These are phyloP conservation scores for Malurus alboscapulatus DNA, from an alignment of 2,113 vertebrate genomes.

Conservation along the genomic window DNA sequence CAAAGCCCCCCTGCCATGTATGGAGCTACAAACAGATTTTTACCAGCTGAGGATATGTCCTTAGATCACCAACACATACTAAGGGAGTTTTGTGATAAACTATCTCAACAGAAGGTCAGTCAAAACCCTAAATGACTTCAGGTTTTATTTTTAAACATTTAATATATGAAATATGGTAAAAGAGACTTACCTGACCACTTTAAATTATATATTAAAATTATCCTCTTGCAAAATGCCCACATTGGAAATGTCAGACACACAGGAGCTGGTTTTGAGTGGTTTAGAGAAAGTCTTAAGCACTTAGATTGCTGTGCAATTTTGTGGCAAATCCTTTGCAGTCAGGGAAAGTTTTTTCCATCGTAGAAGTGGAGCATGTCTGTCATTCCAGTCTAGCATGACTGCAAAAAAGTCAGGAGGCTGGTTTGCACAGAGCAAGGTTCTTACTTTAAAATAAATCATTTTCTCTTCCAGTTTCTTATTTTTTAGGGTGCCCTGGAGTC, in stretches of 20 bases:
- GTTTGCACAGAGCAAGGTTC: neutral
- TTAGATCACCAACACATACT: neutral
- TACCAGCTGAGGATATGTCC: neutral
- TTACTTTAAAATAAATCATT: neutral
- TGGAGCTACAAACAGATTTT: constrained; percentile 8
- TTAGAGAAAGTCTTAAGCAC: constrained; percentile 38
- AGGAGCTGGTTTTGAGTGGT: constrained; percentile 5
- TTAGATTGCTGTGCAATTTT: constrained; percentile 34
- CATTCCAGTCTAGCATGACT: neutral
- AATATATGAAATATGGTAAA: neutral
- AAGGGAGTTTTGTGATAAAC: neutral
- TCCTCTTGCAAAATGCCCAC: constrained; percentile 15
- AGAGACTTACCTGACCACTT: neutral
- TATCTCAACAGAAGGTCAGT: neutral
- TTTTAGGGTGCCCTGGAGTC: neutral
- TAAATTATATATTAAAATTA: constrained; percentile 27
- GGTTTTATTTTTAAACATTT: neutral
- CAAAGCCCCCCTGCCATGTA: neutral
- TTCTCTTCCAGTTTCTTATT: neutral
- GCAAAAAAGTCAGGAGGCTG: neutral
- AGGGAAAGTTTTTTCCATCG: neutral
- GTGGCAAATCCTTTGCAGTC: constrained; percentile 39
- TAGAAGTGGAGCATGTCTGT: constrained; percentile 3
- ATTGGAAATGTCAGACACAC: constrained; percentile 20
- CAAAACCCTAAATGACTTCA: neutral